Base-by-base conservation (phyloP, 2,113 vertebrate genomes). In the Amblyopsis rosae region DNA sequence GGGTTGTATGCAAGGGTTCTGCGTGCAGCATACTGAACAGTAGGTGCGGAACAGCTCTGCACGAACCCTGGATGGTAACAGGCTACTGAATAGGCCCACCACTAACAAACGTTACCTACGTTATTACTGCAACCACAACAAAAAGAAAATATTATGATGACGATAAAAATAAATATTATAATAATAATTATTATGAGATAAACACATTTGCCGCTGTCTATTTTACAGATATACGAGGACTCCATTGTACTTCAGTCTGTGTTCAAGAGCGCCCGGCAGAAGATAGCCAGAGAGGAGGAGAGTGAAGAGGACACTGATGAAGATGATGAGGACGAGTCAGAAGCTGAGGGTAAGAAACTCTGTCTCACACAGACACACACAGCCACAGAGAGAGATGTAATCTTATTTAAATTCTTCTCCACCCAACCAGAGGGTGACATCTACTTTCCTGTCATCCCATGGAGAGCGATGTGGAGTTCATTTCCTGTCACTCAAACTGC, bases 241-340 rank as follows among this genome's bases (percentile, higher is more conserved):
- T 99, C 97, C 75, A 99, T 99, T 57, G 98, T 99, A 79, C 94
- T 99, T 51, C 98, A 99, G 89, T 98, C 97, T 0, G 98, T 99
- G 26, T 99, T 99, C 85, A 98, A 95, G 88, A 99, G 97, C 11
- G 98, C 97, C 50, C 90, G 96, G 75, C 98, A 98, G 87, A 99
- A 98, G 85, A 97, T 98, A 54, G 94, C 95, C 86, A 99, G 97
- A 91, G 96, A 99, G 51, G 96, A 97, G 12, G 97, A 98, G 77
- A 98, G 95, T 0, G 96, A 98, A 3, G 96, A 99, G 0, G 97
- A 98, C 79, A 98, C 94, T 69, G 94, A 95, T 0, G 95, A 97
- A 19, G 96, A 96, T 0, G 95, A 98, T 0, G 89, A 90, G 0
- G 95, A 99, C 4, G 96, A 98, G 70, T 97, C 96, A 0, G 92